Conservation (phyloP, 2,797 vertebrate genomes). For the Sylvilagus floridanus region DNA sequence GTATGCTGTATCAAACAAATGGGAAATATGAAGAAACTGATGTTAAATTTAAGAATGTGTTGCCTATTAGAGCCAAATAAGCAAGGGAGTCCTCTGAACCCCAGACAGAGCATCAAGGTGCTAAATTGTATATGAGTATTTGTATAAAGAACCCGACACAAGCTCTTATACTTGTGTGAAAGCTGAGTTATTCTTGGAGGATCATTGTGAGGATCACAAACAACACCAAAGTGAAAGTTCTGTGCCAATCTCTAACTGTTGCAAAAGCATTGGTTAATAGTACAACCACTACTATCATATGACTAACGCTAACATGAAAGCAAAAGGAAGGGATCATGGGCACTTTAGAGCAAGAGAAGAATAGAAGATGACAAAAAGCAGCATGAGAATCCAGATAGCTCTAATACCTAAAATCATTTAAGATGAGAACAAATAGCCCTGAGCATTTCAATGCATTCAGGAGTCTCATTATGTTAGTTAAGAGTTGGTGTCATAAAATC, state of each 20-base stretch:
- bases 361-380: background rate
- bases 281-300: background rate
- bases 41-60: background rate
- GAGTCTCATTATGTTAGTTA: background rate
- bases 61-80: background rate
- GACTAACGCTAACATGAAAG: too few relatives aligned
- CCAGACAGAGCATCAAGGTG: background rate
- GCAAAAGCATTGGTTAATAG: background rate
- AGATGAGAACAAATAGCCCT: background rate
- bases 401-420: background rate
- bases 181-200: background rate
- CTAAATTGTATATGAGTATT: background rate
- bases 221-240: background rate
- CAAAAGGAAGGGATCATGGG: background rate
- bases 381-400: background rate
- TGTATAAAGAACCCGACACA: background rate
- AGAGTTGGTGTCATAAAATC: background rate
- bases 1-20: constrained; percentile 58
- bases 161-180: background rate
- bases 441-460: background rate
- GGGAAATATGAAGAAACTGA: constrained; percentile 45
- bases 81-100: background rate
- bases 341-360: background rate
- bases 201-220: background rate
- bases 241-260: background rate